Evolutionary conservation across 2,888 invertebrate genomes (phyloP), one percentile per base, ranked within the genome.

Genomic region (Ashinkailepas kermadecensis): DNA sequence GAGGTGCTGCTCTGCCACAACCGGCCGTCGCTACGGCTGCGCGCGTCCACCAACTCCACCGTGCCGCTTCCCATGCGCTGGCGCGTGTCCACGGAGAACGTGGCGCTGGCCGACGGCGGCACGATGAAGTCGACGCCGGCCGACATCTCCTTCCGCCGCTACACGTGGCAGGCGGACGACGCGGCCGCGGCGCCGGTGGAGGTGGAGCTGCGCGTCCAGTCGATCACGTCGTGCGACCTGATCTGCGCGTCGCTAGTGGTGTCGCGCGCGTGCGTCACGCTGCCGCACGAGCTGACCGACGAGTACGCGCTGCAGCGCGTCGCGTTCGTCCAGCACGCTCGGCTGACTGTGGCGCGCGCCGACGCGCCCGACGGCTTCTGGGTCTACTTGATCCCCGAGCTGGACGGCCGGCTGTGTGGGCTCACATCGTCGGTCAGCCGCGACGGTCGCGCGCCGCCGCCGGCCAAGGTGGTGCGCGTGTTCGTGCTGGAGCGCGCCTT

Each of bases 361-460:
- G 74, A 74, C 56, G 56, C 74, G 74, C 54, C 74, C 56, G 74
- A 74, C 54, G 74, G 74, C 74, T 74, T 74, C 74, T 74, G 74
- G 74, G 54, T 74, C 10, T 74, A 74, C 74, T 21, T 74, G 54
- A 74, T 74, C 74, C 74, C 74, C 18, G 74, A 74, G 56, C 21
- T 6, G 74, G 74, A 74, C 56, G 56, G 21, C 74, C 6, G 21
- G 10, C 13, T 1, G 1, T 74, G 74, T 10, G 18, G 54, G n/a
- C 15, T 9, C 13, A 74, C 74, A 10, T 56, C 74, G 21, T 54
- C 74, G 18, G 3, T 1, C 54, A 54, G 74, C 74, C 9, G 56
- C 4, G 54, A 2, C 54, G 21, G 7, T 56, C 9, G 7, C 54
- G 54, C 15, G 39, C 54, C 74, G 54, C 74, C 56, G 10, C 3